Evolutionary conservation across 1,140 invertebrate genomes (phyloP), one percentile per base, ranked within the genome.

Genomic region (Lepidurus packardi): DNA sequence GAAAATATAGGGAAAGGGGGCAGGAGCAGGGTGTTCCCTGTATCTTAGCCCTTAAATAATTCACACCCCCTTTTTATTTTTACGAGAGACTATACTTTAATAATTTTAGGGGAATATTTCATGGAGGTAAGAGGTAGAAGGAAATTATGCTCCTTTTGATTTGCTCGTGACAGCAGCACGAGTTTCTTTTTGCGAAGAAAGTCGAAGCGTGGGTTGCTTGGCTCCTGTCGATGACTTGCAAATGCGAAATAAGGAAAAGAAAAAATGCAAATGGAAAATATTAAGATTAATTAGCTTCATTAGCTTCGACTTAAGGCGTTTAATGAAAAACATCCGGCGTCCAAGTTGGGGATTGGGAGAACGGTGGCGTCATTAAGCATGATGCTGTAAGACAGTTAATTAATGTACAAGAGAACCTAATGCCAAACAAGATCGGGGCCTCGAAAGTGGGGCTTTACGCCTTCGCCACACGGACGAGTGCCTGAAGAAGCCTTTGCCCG

Each of bases 361-460:
- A 65, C 53, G 53, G 16, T 65, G 53, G 53, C 53, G 53, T 65
- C 53, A 65, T 65, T 65, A 65, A 65, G 53, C 53, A 65, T 65
- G 16, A 65, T 65, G 13, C 53, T 7, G 16, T 65, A 65, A 65
- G 53, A 65, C 53, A 65, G 53, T 65, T 65, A 65, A 65, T 65
- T 65, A 65, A 65, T 65, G 21, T 21, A 16, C 13, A 21, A 9
- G 53, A 1, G 53, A 65, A 65, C 6, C 34, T 34, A 34, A 34
- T 34, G 34, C 34, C 34, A 34, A 65, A 9, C 53, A 21, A 65
- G 53, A 65, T 34, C 34, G 53, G 21, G 21, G 53, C 16, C 53
- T 13, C 16, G 53, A 65, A 47, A 47, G 16, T 10, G 45, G 45
- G 10, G 53, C 13, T 16, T 9, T 16, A 16, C 53, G 13, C 6